Base-by-base conservation (phyloP, 2,797 vertebrate genomes). In the Zalophus californianus region DNA sequence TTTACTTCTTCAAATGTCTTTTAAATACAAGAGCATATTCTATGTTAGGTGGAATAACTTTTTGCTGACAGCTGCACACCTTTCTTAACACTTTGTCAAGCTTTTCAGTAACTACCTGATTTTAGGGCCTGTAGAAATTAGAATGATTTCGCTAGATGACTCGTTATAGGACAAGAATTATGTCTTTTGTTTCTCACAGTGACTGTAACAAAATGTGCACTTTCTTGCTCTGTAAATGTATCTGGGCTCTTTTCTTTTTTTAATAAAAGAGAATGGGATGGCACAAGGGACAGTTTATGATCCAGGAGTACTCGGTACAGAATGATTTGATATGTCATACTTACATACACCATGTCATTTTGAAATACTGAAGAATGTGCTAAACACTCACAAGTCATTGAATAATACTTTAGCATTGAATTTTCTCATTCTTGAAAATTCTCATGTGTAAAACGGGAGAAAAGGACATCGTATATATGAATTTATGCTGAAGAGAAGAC, bases 361-460 rank as follows among this genome's bases (percentile, higher is more conserved):
- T 92, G 85, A 97, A 93, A 94, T 68, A 44, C 54, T 80, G 15
- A 68, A 77, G 54, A 50, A 54, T 70, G 23, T 64, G 38, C 64
- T 78, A 27, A 94, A 72, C 38, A 14, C 50, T 91, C 79, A 90
- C 41, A 79, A 94, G 54, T 44, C 54, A 18, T 54, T 91, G n/a
- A 93, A 95, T 68, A 86, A 85, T 54, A 77, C 48, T 92, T 91
- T 11, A 94, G 44, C 2, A 1, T 93, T 86, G 54, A 32, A 32
- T 91, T 93, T 93, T 93, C 60, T 91, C 44, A 86, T 64, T 78
- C n/a, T 89, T 96, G 80, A 66, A 94, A 82, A 86, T 35, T 88
- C 56, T 80, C 38, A 13, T 92, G 29, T 87, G 70, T 85, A 80
- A 35, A 14, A 12, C 41, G 1, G 7, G 25, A 56, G n/a, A 72